Percentiles rank a stretch among this genome's conserved stretches.
phyloP scores from a whole-genome alignment of 2,888 invertebrate species.

The Cryptus viduatorius region DNA sequence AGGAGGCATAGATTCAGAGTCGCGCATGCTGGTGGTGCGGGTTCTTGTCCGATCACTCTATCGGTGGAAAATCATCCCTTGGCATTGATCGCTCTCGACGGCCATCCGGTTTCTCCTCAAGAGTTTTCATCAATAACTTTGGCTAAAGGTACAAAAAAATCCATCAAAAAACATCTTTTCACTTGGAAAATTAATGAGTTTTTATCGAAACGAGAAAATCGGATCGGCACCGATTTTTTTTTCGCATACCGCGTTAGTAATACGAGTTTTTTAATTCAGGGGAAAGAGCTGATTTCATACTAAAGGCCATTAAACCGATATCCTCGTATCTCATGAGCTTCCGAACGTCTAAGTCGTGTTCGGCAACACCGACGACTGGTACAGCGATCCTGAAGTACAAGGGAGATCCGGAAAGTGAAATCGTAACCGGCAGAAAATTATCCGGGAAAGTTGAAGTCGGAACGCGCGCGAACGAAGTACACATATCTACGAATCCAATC shows the following conservation, averaged over 20 bases:
- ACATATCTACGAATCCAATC: conserved; percentile 78
- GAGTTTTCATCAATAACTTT: conserved; percentile 87
- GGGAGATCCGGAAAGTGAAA: conserved; percentile 70
- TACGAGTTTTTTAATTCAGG: conserved; percentile 84
- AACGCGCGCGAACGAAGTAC: conserved; percentile 64
- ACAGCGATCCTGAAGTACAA: conserved; percentile 86
- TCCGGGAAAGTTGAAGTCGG: conserved; percentile 43
- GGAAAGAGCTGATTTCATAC: conserved; percentile 91
- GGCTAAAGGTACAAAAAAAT: conserved; percentile 86
- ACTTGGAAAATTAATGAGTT: not conserved
- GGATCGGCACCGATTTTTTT: no score
- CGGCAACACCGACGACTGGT: conserved; percentile 85
- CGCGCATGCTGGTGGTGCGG: conserved; percentile 89
- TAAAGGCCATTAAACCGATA: conserved; percentile 87
- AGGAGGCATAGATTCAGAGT: conserved; percentile 89
- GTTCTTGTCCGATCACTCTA: conserved; percentile 89
- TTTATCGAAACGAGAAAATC: no score
- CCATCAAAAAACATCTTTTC: no score
- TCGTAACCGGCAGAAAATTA: conserved; percentile 47
- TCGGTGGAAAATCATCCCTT: conserved; percentile 89
- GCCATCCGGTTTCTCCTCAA: conserved; percentile 88
- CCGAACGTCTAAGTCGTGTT: conserved; percentile 86
- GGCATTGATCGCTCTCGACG: conserved; percentile 90
- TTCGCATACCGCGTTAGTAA: not conserved
- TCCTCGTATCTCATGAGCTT: conserved; percentile 89